Conservation (phyloP, 2,888 invertebrate species). For the Morpho achilles region DNA sequence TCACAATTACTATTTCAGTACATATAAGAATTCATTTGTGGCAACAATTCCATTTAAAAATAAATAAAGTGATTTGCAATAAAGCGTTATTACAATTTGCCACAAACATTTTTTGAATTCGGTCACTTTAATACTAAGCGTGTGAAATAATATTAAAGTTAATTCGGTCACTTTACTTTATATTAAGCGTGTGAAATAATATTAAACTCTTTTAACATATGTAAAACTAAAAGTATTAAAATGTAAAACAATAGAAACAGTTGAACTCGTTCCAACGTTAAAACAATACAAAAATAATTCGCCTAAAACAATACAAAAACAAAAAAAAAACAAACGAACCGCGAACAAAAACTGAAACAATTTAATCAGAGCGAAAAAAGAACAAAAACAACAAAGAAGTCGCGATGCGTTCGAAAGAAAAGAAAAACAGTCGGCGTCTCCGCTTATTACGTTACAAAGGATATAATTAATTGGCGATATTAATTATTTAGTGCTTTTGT, state of each 20-base stretch:
- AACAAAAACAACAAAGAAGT: conserved; percentile 41
- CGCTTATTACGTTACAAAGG: conserved; percentile 51
- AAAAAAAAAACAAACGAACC: conserved; percentile 29
- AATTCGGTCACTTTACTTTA: too few relatives aligned
- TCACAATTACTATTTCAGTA: too few relatives aligned
- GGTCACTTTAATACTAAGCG: too few relatives aligned
- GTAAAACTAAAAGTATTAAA: not conserved
- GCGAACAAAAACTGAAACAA: conserved; percentile 37
- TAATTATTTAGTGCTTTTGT: conserved; percentile 68
- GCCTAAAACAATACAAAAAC: conserved; percentile 15
- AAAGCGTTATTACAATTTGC: too few relatives aligned
- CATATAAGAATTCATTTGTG: too few relatives aligned
- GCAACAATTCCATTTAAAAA: too few relatives aligned
- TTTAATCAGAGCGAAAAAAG: conserved; percentile 36
- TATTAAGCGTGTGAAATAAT: too few relatives aligned
- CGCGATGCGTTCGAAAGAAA: conserved; percentile 9
- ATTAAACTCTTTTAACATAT: too few relatives aligned
- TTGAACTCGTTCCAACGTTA: too few relatives aligned
- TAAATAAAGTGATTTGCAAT: too few relatives aligned
- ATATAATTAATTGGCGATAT: conserved; percentile 68
- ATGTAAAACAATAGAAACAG: not conserved
- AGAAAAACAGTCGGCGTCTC: conserved; percentile 29
- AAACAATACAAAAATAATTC: not conserved
- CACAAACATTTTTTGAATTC: too few relatives aligned
- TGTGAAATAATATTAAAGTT: too few relatives aligned